These are phyloP conservation scores for Apodemia hepburni DNA, from an alignment of 2,888 invertebrate genomes.

Conservation along the genomic window DNA sequence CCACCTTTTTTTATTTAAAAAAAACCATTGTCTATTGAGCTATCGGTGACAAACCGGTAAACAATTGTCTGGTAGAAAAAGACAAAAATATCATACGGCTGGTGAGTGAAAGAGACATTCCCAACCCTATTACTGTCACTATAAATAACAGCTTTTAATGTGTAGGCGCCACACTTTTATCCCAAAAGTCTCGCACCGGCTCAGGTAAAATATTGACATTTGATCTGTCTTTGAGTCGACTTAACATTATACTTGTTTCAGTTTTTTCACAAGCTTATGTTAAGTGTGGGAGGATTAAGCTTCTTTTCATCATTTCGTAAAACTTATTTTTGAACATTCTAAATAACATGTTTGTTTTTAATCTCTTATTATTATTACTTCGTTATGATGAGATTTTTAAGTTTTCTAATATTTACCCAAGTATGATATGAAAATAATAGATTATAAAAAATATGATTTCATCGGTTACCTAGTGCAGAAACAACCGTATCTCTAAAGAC, in stretches of 20 bases:
- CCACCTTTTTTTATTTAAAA: not conserved
- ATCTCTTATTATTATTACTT: no score
- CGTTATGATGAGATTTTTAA: no score
- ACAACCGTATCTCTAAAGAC: no score
- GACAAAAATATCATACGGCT: not conserved
- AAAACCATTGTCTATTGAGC: constrained; percentile 11
- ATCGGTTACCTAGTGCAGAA: no score
- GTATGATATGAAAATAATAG: no score
- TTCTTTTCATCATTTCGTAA: not conserved
- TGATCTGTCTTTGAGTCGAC: constrained; percentile 4
- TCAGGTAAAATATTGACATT: constrained; percentile 13
- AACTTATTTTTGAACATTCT: not conserved
- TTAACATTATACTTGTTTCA: not conserved
- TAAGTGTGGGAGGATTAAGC: not conserved
- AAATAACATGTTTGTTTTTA: no score
- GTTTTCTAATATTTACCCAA: no score
- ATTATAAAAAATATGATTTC: no score
- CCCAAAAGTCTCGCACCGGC: not conserved
- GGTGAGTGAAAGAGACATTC: not conserved
- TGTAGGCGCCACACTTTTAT: constrained; percentile 7
- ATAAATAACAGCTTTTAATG: constrained; percentile 12
- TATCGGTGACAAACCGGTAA: constrained; percentile 11
- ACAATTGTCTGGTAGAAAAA: not conserved
- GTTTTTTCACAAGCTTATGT: constrained; percentile 2
- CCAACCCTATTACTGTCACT: constrained; percentile 10